Evolutionary conservation across 2,113 vertebrate species (phyloP), one percentile per base, ranked within the genome.

Genomic region (Hippopotamus amphibius): DNA sequence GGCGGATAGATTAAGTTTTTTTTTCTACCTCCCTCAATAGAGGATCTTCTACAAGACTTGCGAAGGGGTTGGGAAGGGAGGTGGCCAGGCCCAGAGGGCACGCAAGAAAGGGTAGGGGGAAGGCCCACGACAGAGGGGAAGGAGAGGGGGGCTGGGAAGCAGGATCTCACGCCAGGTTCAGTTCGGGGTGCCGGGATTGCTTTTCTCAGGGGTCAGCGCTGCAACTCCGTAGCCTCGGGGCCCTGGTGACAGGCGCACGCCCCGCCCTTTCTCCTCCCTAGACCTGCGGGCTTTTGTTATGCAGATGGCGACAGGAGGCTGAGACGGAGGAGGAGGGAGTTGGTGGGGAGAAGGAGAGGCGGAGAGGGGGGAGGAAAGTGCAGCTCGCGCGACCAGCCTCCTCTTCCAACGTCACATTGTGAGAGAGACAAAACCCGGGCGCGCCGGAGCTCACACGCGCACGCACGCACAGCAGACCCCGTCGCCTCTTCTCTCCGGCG

Each of bases 261-360:
- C 93, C 98, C 26, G n/a, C 97, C 96, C 97, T 96, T 89, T 87
- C 92, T 90, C 97, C 94, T 94, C 95, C 96, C 83, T 0, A 57
- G 95, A 96, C 97, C 97, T 90, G 98, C 98, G 95, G 97, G 97
- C 99, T 98, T 99, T 99, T 99, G 99, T 99, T 99, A 99, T 99
- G 99, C 98, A 99, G 99, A 99, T 99, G 98, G 97, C 72, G 97
- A 97, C 77, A 1, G 97, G 94, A 96, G 97, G 82, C 95, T 92
- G 88, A 59, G 98, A 72, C 96, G 71, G 98, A 98, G 97, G 96
- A 77, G 96, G 74, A 96, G 71, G 97, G 93, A 63, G 86, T 55
- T 86, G 97, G 81, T 66, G 85, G 96, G 95, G 81, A 96, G 96
- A 90, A 66, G 93, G 61, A 84, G 86, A 95, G 65, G 63, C n/a